Conservation (phyloP, 2,113 vertebrate species). For the Brienomyrus brachyistius region DNA sequence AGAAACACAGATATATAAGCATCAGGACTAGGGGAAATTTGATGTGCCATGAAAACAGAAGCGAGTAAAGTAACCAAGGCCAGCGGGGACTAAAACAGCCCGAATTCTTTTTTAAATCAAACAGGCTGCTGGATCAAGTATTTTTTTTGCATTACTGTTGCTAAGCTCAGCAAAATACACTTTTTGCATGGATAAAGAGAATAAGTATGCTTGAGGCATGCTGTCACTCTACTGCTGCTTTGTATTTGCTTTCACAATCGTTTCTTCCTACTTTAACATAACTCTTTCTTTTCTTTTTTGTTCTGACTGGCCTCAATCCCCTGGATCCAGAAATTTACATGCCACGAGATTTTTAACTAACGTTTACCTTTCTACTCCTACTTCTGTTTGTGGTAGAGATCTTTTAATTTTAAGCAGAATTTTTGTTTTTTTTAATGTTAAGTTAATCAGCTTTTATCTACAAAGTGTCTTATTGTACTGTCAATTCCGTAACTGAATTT, state of each 20-base stretch:
- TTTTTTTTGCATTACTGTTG: slow-evolving; percentile 29
- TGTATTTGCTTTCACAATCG: not conserved
- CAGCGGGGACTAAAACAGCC: slow-evolving; percentile 49
- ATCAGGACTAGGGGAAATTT: slow-evolving; percentile 41
- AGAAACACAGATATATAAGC: slow-evolving; percentile 38
- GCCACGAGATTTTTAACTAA: not conserved
- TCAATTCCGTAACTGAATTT: not conserved
- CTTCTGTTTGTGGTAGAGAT: not conserved
- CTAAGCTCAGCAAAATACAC: slow-evolving; percentile 1
- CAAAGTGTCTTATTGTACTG: not conserved
- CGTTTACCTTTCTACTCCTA: not conserved
- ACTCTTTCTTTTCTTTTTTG: not conserved
- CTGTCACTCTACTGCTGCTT: not conserved
- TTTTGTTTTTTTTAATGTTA: not conserved
- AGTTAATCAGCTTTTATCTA: not conserved
- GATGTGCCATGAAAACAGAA: slow-evolving; percentile 31
- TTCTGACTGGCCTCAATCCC: not conserved
- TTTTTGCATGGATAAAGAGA: not conserved
- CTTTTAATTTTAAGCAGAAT: not conserved
- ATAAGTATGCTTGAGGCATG: not conserved
- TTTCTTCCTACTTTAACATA: not conserved
- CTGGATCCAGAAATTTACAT: not conserved
- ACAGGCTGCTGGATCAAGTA: slow-evolving; percentile 42
- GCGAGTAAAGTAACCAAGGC: slow-evolving; percentile 32
- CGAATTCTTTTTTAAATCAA: slow-evolving; percentile 48